phyloP scores from a whole-genome alignment of 1,140 invertebrate genomes.

The Homalodisca vitripennis region DNA sequence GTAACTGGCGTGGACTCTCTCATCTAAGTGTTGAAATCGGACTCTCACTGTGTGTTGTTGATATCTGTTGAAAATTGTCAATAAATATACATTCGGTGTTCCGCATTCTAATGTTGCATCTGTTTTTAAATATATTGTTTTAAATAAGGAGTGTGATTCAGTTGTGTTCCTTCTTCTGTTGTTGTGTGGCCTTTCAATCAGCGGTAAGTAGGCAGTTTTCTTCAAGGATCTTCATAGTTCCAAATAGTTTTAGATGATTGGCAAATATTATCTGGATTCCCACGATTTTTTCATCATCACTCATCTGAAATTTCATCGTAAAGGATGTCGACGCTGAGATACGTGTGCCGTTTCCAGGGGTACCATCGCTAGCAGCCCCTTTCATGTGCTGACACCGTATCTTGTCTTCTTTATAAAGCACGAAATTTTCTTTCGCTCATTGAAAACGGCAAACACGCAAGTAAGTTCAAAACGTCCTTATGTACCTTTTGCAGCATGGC shows the following conservation, averaged over 20 bases:
- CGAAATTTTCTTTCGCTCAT: too few species aligned
- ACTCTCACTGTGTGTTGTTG: conserved; percentile 15
- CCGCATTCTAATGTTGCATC: conserved; percentile 4
- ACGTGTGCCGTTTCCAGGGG: neutral
- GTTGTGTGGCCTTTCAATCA: too few species aligned
- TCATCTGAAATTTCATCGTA: too few species aligned
- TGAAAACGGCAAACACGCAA: too few species aligned
- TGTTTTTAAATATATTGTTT: conserved; percentile 19
- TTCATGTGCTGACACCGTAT: neutral
- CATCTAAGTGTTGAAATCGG: neutral
- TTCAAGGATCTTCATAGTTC: too few species aligned
- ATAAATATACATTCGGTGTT: conserved; percentile 22
- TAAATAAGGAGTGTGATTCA: conserved; percentile 7
- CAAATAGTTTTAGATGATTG: too few species aligned
- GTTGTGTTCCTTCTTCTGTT: conserved; percentile 4
- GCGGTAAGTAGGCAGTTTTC: too few species aligned
- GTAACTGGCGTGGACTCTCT: conserved; percentile 32
- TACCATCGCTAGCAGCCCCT: neutral
- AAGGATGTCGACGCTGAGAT: too few species aligned
- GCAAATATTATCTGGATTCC: too few species aligned
- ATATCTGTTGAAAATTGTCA: conserved; percentile 20
- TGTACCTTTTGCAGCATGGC: too few species aligned
- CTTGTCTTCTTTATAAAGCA: neutral
- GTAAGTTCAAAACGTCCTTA: too few species aligned
- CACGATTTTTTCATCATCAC: too few species aligned